phyloP scores from a whole-genome alignment of 1,140 invertebrate species.

The Neodiprion pinetum region DNA sequence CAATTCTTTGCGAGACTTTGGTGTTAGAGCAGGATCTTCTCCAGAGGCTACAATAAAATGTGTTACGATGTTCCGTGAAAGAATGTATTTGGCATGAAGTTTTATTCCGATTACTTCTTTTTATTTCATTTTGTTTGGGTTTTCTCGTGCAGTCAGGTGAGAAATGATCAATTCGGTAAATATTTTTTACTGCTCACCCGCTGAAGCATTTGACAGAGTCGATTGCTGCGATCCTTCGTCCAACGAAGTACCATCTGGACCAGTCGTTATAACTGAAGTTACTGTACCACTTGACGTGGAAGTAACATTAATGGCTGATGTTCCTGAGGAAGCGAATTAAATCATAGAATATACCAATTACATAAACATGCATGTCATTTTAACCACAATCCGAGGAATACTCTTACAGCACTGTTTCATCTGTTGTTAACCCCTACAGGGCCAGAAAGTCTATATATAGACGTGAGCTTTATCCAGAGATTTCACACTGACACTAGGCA shows the following conservation, averaged over 20 bases:
- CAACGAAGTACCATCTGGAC: slow-evolving; percentile 83
- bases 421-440: too few relatives aligned
- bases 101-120: background rate
- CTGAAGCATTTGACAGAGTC: slow-evolving; percentile 88
- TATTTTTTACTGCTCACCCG: slow-evolving; percentile 65
- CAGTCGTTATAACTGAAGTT: slow-evolving; percentile 85
- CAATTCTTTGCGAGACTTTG: slow-evolving; percentile 76
- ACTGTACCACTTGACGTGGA: slow-evolving; percentile 70
- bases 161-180: too few relatives aligned
- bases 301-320: slow-evolving; percentile 55
- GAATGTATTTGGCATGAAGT: too few relatives aligned
- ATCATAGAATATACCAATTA: background rate
- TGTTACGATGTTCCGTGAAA: background rate
- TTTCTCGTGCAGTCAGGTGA: too few relatives aligned
- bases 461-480: too few relatives aligned
- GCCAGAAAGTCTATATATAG: too few relatives aligned
- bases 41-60: slow-evolving; percentile 73
- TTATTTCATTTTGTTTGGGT: background rate
- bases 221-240: slow-evolving; percentile 92
- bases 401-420: background rate
- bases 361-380: background rate
- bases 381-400: background rate
- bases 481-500: too few relatives aligned
- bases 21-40: slow-evolving; percentile 81
- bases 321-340: slow-evolving; percentile 48